These are phyloP conservation scores for Synergus gifuensis DNA, from an alignment of 2,888 invertebrate species.

Conservation along the genomic window DNA sequence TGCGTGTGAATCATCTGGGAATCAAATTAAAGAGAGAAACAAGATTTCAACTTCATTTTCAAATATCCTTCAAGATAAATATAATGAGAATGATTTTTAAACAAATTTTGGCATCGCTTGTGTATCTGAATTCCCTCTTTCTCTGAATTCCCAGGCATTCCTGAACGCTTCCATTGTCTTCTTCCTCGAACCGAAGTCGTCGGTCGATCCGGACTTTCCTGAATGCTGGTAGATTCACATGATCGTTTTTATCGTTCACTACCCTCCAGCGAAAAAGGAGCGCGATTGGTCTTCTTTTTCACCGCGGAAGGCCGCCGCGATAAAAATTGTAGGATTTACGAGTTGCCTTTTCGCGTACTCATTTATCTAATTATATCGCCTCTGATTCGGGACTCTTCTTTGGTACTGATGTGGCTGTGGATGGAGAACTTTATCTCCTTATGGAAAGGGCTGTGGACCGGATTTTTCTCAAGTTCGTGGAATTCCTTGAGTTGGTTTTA, in stretches of 20 bases:
- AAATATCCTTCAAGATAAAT: too few relatives aligned
- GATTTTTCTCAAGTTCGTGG: constrained; percentile 68
- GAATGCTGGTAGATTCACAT: constrained; percentile 25
- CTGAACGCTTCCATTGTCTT: constrained; percentile 1
- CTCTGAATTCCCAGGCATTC: neutral
- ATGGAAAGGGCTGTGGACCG: constrained; percentile 55
- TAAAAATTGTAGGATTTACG: constrained; percentile 41
- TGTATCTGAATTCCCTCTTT: neutral
- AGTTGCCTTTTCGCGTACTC: constrained; percentile 35
- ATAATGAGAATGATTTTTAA: too few relatives aligned
- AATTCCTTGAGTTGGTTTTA: constrained; percentile 60
- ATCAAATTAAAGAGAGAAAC: neutral
- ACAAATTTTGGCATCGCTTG: too few relatives aligned
- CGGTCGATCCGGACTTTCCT: constrained; percentile 11
- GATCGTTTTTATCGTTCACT: constrained; percentile 38
- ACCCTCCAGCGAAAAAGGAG: constrained; percentile 16
- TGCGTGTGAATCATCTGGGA: neutral
- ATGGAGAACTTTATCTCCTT: constrained; percentile 56
- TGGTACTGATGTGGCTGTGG: constrained; percentile 2
- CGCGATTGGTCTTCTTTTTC: constrained; percentile 2
- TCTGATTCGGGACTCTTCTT: constrained; percentile 17
- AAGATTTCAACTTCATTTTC: neutral
- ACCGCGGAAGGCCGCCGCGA: neutral
- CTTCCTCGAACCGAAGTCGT: constrained; percentile 6
- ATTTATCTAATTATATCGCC: constrained; percentile 38